Base-by-base conservation (phyloP, 1,140 invertebrate genomes). In the Procambarus clarkii region DNA sequence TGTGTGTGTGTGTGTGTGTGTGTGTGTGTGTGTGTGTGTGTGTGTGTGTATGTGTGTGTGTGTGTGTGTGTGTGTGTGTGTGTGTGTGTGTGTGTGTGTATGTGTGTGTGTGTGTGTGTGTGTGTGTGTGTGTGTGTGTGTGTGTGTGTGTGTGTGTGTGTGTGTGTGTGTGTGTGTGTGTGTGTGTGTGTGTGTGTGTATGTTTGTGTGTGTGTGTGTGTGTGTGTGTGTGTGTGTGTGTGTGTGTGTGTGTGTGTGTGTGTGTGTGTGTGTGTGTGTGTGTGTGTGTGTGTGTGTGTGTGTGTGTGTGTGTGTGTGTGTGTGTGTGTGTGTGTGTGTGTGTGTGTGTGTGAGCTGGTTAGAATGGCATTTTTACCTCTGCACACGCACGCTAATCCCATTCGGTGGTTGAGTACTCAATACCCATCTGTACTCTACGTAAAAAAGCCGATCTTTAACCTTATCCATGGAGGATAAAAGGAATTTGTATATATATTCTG, bases 201-300 rank as follows among this genome's bases (percentile, higher is more conserved):
- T 34, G 34, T 34, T n/a, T 46, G 13, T 60, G 60, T 83, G 60
- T 24, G 11, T 83, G 24, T 83, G 60, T 83, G 46, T 86, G 69
- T 69, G 44, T 84, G 44, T 85, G 58, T 82, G 58, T 82, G 58
- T 82, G 58, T 82, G 58, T 82, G 58, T 82, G 58, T 82, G 58
- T 46, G 77, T 79, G 77, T 79, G 77, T 79, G 77, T 79, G 77
- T 79, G 44, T 79, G 77, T 79, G 77, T 78, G 76, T 44, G 64
- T 69, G 64, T 69, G 64, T 69, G 64, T 15, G 64, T 69, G 64
- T 69, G 64, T 69, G 64, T 69, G 18, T 69, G 64, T 69, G 64
- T 44, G 76, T 18, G 34, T 81, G 76, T 78, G 34, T 45, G 34
- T 45, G 79, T 21, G 50, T 48, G 79, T 34, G 34, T 34, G 34